Evolutionary conservation across 2,797 vertebrate species (phyloP).

Genomic region (Acrossocheilus fasciatus): DNA sequence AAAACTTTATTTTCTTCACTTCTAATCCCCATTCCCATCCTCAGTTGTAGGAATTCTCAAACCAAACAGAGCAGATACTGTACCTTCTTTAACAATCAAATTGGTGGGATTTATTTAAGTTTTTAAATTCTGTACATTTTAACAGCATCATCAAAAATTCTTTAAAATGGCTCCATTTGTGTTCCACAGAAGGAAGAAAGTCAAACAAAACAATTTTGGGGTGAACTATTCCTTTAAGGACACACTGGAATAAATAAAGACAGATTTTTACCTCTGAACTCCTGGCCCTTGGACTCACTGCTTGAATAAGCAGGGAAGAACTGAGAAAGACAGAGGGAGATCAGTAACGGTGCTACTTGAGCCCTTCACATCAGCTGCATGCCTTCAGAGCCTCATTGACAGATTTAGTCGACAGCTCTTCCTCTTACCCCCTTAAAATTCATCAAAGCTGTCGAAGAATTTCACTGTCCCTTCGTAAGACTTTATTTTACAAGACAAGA

Average conservation of each 20-base stretch:
- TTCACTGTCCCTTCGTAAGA: not conserved
- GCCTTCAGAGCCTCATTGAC: not conserved
- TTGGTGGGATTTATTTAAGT: not conserved
- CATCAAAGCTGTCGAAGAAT: not conserved
- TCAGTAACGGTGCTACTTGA: not conserved
- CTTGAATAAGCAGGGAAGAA: slow-evolving; percentile 89
- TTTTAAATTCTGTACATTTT: not conserved
- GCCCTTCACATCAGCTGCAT: not conserved
- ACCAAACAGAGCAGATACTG: not conserved
- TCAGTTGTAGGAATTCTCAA: not conserved
- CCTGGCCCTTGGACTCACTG: slow-evolving; percentile 70
- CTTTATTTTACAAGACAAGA: not conserved
- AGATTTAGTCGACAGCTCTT: slow-evolving; percentile 38
- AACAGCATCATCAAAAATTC: not conserved
- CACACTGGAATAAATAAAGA: slow-evolving; percentile 1
- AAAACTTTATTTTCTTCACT: not conserved
- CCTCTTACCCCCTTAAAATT: not conserved
- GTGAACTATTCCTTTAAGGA: not conserved
- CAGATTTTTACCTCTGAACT: slow-evolving; percentile 76
- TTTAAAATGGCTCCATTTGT: not conserved
- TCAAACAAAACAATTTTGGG: too few species aligned
- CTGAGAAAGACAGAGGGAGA: slow-evolving; percentile 73
- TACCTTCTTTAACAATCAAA: not conserved
- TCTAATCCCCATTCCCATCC: not conserved
- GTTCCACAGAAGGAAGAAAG: not conserved